Evolutionary conservation across 2,888 invertebrate species (phyloP).

Genomic region (Sminthurinus aureus): DNA sequence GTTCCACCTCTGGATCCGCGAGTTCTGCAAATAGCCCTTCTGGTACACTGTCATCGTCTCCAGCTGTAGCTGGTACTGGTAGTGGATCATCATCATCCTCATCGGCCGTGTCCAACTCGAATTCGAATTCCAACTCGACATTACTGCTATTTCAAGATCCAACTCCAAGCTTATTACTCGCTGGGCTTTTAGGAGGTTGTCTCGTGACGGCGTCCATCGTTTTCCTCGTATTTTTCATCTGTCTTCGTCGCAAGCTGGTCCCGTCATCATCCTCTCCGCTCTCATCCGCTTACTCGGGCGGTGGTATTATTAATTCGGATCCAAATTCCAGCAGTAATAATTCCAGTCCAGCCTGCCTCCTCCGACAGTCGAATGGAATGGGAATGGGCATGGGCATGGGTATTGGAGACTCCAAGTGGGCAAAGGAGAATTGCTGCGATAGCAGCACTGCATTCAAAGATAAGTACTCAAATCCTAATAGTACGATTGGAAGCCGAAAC

Average conservation of each 20-base stretch:
- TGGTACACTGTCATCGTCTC: background rate
- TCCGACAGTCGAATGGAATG: constrained; percentile 50
- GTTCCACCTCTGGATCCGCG: no score
- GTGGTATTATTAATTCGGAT: constrained; percentile 43
- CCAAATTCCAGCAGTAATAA: constrained; percentile 56
- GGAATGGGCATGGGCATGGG: background rate
- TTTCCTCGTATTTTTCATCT: constrained; percentile 59
- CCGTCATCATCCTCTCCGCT: constrained; percentile 46
- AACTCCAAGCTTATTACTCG: constrained; percentile 59
- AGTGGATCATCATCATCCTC: background rate
- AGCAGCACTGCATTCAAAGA: constrained; percentile 29
- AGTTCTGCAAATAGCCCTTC: no score
- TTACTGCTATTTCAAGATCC: constrained; percentile 48
- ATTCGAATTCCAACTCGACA: constrained; percentile 37
- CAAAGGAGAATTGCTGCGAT: constrained; percentile 27
- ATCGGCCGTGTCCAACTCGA: background rate
- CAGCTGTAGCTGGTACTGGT: background rate
- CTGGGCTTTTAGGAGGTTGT: constrained; percentile 59
- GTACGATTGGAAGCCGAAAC: constrained; percentile 50
- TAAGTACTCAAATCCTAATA: constrained; percentile 36
- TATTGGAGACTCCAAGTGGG: constrained; percentile 32
- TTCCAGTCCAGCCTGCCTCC: constrained; percentile 59
- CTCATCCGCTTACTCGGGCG: constrained; percentile 15
- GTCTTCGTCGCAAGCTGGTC: constrained; percentile 58
- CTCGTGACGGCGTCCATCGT: constrained; percentile 58